Percentiles rank a stretch among this genome's conserved stretches.
Evolutionary conservation across 2,113 vertebrate species (phyloP).

Genomic region (Malurus elegans): DNA sequence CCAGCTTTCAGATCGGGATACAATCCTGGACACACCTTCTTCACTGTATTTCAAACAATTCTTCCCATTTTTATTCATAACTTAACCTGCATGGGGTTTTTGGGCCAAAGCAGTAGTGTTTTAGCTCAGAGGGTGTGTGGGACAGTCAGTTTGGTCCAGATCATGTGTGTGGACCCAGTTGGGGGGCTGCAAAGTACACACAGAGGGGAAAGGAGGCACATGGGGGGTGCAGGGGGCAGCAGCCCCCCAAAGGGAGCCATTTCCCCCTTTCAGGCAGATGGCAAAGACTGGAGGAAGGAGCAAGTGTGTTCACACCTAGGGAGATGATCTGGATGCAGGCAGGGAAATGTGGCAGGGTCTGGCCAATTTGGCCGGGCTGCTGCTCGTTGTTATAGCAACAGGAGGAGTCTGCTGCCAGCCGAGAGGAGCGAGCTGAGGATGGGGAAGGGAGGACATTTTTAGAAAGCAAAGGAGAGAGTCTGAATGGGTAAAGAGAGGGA

Average conservation of each 20-base stretch:
- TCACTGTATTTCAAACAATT: background rate
- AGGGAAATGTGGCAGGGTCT: constrained; percentile 5
- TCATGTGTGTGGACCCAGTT: accelerated
- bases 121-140: background rate
- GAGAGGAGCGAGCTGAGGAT: background rate
- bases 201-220: background rate
- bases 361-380: background rate
- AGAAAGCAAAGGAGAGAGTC: background rate
- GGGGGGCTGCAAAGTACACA: accelerated
- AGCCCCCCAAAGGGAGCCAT: background rate
- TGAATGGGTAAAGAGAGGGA: background rate
- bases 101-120: background rate
- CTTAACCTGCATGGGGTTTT: background rate
- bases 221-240: background rate
- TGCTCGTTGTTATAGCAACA: constrained; percentile 55
- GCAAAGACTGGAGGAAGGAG: background rate
- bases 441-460: background rate
- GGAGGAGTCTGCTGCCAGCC: background rate
- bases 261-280: background rate
- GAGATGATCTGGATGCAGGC: constrained; percentile 3
- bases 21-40: background rate
- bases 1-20: background rate
- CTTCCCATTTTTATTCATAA: background rate
- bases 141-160: background rate
- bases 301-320: background rate